Conservation (phyloP, 1,140 invertebrate species). For the Diabrotica undecimpunctata region DNA sequence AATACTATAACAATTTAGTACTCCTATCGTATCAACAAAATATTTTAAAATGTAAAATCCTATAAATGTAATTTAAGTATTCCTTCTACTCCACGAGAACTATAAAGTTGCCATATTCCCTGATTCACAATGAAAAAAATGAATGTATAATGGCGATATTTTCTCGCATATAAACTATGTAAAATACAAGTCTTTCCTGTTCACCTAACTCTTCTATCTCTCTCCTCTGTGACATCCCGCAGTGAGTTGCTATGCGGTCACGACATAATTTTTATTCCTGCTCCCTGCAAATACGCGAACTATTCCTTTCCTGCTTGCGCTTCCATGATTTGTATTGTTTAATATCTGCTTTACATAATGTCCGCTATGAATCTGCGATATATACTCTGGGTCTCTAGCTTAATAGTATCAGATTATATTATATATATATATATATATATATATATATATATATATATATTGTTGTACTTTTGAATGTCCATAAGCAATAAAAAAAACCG, state of each 20-base stretch:
- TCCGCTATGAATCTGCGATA: conserved; percentile 23
- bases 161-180: conserved; percentile 25
- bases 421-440: neutral
- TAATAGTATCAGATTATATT: conserved; percentile 1
- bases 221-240: conserved; percentile 24
- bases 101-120: neutral
- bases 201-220: conserved; percentile 28
- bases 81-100: too few species aligned
- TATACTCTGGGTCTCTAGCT: conserved; percentile 4
- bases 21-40: too few species aligned
- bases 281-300: conserved; percentile 30
- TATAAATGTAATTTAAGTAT: too few species aligned
- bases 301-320: conserved; percentile 28
- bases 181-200: conserved; percentile 32
- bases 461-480: too few species aligned
- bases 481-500: too few species aligned
- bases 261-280: conserved; percentile 35
- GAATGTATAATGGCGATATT: conserved; percentile 11
- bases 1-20: too few species aligned
- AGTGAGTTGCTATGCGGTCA: conserved; percentile 31
- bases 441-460: too few species aligned
- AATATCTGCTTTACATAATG: conserved; percentile 29
- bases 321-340: conserved; percentile 32
- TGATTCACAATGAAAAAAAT: neutral
- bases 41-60: too few species aligned